phyloP scores from a whole-genome alignment of 2,888 invertebrate species.

The Eretmocerus hayati region DNA sequence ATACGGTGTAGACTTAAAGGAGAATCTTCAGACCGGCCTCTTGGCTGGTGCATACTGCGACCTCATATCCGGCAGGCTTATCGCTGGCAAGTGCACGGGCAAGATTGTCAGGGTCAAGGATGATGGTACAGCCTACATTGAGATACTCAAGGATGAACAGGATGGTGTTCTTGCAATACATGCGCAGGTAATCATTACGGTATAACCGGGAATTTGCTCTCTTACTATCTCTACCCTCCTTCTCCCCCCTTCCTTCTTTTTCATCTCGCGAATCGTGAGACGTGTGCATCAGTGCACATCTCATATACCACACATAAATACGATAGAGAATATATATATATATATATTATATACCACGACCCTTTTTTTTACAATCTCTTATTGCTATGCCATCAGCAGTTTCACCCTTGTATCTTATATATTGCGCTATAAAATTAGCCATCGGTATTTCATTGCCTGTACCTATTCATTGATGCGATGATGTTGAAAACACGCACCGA shows the following conservation, averaged over 20 bases:
- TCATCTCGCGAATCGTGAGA: no score
- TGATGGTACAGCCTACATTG: conserved; percentile 56
- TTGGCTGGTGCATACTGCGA: conserved; percentile 78
- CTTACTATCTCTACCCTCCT: neutral
- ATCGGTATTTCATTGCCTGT: no score
- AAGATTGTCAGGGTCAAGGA: conserved; percentile 55
- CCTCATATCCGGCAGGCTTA: conserved; percentile 61
- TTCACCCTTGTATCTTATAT: no score
- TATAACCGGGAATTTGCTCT: conserved; percentile 10
- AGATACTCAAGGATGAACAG: conserved; percentile 49
- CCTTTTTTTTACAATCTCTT: no score
- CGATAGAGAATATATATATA: no score
- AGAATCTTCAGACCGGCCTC: conserved; percentile 60
- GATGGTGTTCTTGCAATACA: conserved; percentile 71
- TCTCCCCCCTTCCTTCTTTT: neutral
- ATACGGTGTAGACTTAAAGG: conserved; percentile 51
- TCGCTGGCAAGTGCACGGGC: conserved; percentile 56
- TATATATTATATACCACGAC: no score
- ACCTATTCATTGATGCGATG: no score
- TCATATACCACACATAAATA: no score
- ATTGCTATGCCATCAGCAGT: no score
- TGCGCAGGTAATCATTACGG: conserved; percentile 25
- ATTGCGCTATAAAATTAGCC: no score
- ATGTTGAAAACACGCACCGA: no score
- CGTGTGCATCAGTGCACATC: no score